A percentile compares a stretch with the other conserved stretches of the same genome.
Conservation (phyloP, 2,797 vertebrate genomes). For the Botia kubotai region DNA sequence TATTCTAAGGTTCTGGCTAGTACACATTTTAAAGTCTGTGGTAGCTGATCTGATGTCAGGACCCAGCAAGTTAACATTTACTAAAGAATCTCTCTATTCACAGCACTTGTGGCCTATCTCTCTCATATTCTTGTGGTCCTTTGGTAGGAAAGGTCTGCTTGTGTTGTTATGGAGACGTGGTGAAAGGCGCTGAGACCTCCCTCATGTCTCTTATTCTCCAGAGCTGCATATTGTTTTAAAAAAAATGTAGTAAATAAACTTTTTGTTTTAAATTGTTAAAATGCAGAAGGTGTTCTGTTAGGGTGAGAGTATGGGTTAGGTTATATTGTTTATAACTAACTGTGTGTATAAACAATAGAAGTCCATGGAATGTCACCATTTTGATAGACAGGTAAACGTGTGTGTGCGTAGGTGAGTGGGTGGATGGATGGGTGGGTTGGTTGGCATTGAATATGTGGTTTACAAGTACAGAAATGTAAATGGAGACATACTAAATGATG, state of each 20-base stretch:
- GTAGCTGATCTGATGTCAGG: slow-evolving; percentile 52
- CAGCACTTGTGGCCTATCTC: slow-evolving; percentile 54
- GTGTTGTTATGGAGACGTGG: slow-evolving; percentile 60
- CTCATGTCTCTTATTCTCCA: slow-evolving; percentile 75
- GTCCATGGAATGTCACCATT: too few relatives aligned
- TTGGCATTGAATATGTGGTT: too few relatives aligned
- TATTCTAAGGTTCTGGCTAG: not conserved
- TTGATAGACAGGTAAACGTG: too few relatives aligned
- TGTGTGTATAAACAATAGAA: too few relatives aligned
- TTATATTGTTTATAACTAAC: too few relatives aligned
- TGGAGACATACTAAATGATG: too few relatives aligned
- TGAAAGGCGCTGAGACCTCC: slow-evolving; percentile 57
- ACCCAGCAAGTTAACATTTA: slow-evolving; percentile 41
- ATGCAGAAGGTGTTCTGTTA: slow-evolving; percentile 73
- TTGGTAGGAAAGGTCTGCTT: slow-evolving; percentile 58
- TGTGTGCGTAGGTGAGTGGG: too few relatives aligned
- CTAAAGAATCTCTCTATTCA: slow-evolving; percentile 48
- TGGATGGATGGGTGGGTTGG: too few relatives aligned
- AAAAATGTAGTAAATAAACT: slow-evolving; percentile 3
- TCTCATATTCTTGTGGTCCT: slow-evolving; percentile 54
- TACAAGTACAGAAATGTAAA: too few relatives aligned
- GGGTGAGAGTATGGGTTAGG: too few relatives aligned
- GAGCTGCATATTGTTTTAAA: slow-evolving; percentile 31
- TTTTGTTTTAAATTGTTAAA: slow-evolving; percentile 70
- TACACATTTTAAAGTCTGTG: slow-evolving; percentile 42